These are phyloP conservation scores for Reticulitermes lucifugus DNA, from an alignment of 2,888 invertebrate genomes.

Conservation along the genomic window DNA sequence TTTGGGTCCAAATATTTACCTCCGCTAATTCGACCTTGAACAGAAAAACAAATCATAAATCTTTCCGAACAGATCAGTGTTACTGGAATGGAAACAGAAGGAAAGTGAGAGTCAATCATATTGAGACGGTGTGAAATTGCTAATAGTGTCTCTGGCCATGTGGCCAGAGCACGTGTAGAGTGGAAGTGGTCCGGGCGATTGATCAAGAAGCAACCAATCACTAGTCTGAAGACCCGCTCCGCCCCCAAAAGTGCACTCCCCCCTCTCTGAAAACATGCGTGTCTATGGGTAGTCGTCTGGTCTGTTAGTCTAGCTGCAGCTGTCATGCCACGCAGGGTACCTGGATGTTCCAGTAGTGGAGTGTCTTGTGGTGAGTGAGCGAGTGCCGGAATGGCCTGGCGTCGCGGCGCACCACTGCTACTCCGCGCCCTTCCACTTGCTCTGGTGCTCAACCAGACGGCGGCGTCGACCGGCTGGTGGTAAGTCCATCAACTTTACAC, in stretches of 20 bases:
- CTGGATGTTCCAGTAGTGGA: not conserved
- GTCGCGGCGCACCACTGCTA: constrained; percentile 24
- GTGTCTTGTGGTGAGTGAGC: constrained; percentile 10
- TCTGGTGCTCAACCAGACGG: constrained; percentile 29
- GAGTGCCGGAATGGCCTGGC: constrained; percentile 33
- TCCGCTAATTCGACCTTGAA: no score
- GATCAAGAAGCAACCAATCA: constrained; percentile 27
- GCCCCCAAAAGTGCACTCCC: not conserved
- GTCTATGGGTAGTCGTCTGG: not conserved
- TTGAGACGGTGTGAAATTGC: no score
- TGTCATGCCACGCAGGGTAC: not conserved
- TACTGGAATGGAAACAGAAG: no score
- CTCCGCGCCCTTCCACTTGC: constrained; percentile 30
- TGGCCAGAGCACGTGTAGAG: constrained; percentile 15
- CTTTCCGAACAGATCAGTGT: no score
- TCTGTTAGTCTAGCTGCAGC: not conserved
- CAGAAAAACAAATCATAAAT: no score
- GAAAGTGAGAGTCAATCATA: no score
- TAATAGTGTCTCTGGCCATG: not conserved
- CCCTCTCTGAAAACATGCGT: not conserved
- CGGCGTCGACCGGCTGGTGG: constrained; percentile 30
- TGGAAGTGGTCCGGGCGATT: not conserved
- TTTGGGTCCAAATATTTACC: no score
- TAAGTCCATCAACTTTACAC: not conserved
- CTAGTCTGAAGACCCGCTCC: constrained; percentile 16